Evolutionary conservation across 2,888 invertebrate species (phyloP).

Genomic region (Sceliomorpha sp.): DNA sequence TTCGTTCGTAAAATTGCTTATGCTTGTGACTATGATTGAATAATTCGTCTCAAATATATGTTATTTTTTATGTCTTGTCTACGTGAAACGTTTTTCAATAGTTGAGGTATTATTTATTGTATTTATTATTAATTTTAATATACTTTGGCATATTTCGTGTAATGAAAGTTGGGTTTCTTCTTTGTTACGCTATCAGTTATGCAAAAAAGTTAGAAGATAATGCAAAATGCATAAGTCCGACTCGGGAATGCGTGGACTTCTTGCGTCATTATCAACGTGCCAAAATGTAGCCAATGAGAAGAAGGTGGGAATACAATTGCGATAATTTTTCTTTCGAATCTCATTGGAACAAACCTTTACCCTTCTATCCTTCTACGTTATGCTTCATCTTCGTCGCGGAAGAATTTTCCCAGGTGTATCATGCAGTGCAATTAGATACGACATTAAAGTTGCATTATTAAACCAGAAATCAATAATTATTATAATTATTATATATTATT

Average conservation of each 20-base stretch:
- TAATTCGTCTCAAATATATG: too few species aligned
- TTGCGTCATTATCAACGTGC: slow-evolving; percentile 67
- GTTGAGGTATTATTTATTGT: slow-evolving; percentile 4
- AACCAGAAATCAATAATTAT: slow-evolving; percentile 40
- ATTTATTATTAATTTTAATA: not conserved
- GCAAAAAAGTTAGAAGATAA: slow-evolving; percentile 37
- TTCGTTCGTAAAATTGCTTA: too few species aligned
- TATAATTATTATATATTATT: slow-evolving; percentile 66
- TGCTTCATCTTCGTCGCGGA: slow-evolving; percentile 12
- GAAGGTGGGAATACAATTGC: slow-evolving; percentile 6
- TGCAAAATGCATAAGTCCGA: slow-evolving; percentile 19
- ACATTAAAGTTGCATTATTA: slow-evolving; percentile 35
- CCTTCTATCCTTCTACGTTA: slow-evolving; percentile 16
- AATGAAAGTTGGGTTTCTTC: slow-evolving; percentile 39
- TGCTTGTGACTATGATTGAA: too few species aligned
- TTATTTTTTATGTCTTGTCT: too few species aligned
- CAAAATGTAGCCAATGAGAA: slow-evolving; percentile 73
- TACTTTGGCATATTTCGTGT: too few species aligned
- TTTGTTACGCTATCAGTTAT: slow-evolving; percentile 33
- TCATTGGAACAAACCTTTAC: slow-evolving; percentile 19
- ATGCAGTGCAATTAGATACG: slow-evolving; percentile 36
- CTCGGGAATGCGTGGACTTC: slow-evolving; percentile 28
- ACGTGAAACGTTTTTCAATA: too few species aligned
- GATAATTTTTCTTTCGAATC: slow-evolving; percentile 1
- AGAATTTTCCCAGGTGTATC: slow-evolving; percentile 39